Evolutionary conservation across 2,113 vertebrate genomes (phyloP).

Genomic region (Entelurus aequoreus): DNA sequence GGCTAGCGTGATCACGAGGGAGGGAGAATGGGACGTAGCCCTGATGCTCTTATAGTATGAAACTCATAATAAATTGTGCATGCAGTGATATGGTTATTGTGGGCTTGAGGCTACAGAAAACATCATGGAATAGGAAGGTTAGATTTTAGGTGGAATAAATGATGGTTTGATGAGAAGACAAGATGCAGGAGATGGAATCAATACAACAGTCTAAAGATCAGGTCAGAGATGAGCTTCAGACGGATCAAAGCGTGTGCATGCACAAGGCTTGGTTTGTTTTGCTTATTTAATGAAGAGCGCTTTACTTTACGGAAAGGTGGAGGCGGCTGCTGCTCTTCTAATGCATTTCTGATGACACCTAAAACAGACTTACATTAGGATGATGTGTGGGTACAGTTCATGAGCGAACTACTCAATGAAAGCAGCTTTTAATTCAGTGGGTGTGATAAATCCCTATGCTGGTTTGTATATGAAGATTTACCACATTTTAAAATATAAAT

Average conservation of each 20-base stretch:
- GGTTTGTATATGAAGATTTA: background rate
- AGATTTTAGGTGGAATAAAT: constrained; percentile 7
- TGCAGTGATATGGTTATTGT: background rate
- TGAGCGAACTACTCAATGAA: background rate
- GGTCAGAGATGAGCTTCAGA: constrained; percentile 26
- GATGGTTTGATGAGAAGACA: constrained; percentile 19
- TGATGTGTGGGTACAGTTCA: background rate
- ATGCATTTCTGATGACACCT: background rate
- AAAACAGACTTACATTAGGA: background rate
- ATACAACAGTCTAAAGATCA: constrained; percentile 33
- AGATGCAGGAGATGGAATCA: constrained; percentile 18
- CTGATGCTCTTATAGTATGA: constrained; percentile 10
- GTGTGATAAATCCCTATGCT: too few species aligned
- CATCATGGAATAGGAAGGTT: background rate
- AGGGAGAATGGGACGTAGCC: constrained; percentile 33
- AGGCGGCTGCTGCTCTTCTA: constrained; percentile 1
- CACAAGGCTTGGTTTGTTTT: constrained; percentile 1
- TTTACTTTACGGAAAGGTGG: background rate
- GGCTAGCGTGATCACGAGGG: constrained; percentile 20
- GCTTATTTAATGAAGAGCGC: background rate
- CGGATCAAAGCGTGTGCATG: constrained; percentile 20
- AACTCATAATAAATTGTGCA: background rate
- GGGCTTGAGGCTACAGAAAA: background rate
- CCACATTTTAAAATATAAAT: too few species aligned
- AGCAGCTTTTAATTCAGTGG: background rate